These are phyloP conservation scores for Spodoptera exigua DNA, from an alignment of 2,888 invertebrate genomes.

Conservation along the genomic window DNA sequence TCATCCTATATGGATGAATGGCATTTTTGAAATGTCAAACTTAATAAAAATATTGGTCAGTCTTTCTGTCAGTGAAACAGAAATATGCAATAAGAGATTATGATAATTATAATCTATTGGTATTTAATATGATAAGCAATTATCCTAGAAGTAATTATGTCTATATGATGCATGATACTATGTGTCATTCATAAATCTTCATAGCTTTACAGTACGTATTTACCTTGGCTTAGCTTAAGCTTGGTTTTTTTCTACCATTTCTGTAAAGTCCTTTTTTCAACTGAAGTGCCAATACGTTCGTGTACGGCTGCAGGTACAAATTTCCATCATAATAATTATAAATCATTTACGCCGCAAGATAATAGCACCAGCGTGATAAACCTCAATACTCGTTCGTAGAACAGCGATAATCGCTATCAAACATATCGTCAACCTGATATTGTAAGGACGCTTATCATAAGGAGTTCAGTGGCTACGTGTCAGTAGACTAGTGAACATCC, in stretches of 20 bases:
- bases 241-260: background rate
- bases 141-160: too few species aligned
- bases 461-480: conserved; percentile 84
- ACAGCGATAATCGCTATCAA: conserved; percentile 80
- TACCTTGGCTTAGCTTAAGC: too few species aligned
- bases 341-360: conserved; percentile 72
- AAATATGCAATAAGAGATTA: too few species aligned
- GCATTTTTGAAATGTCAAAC: too few species aligned
- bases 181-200: too few species aligned
- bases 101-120: too few species aligned
- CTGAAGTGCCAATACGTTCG: conserved; percentile 18
- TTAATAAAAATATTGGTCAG: too few species aligned
- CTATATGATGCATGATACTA: too few species aligned
- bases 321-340: conserved; percentile 67
- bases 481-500: conserved; percentile 78
- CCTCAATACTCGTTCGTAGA: conserved; percentile 71
- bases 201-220: too few species aligned
- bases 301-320: conserved; percentile 49
- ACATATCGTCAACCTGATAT: conserved; percentile 77
- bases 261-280: conserved; percentile 2
- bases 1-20: too few species aligned
- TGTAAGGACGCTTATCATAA: conserved; percentile 78
- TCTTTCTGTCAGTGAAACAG: too few species aligned
- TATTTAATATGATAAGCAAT: too few species aligned
- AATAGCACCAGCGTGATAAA: conserved; percentile 65